phyloP scores from a whole-genome alignment of 2,888 invertebrate species.

The Nephrotoma guestfalica region DNA sequence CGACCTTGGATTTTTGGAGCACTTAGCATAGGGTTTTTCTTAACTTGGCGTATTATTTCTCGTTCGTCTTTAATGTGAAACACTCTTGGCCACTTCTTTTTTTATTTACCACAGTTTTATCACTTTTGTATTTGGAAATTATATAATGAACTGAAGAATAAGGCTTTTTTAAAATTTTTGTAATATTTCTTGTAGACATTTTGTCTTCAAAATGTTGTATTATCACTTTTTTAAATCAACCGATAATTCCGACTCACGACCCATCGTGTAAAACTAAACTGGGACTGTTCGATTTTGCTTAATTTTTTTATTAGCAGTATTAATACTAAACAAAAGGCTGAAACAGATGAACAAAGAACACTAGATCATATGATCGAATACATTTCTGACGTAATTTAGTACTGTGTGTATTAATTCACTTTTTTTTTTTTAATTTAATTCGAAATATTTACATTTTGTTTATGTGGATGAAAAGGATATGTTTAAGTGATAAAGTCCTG shows the following conservation, averaged over 20 bases:
- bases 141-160: not conserved
- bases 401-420: not conserved
- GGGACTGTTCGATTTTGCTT: too few species aligned
- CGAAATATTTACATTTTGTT: not conserved
- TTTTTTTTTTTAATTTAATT: not conserved
- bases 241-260: not conserved
- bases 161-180: not conserved
- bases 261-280: not conserved
- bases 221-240: not conserved
- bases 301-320: too few species aligned
- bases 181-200: too few species aligned
- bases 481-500: not conserved
- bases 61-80: not conserved
- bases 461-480: not conserved
- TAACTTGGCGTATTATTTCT: not conserved
- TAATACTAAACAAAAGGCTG: not conserved
- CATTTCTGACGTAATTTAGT: not conserved
- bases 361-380: not conserved
- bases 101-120: not conserved
- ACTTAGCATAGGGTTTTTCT: not conserved
- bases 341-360: not conserved
- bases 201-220: too few species aligned
- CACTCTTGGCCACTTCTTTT: not conserved
- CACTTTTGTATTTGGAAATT: not conserved
- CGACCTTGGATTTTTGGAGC: not conserved